Evolutionary conservation across 2,888 invertebrate species (phyloP).

Genomic region (Macroteleia sp.): DNA sequence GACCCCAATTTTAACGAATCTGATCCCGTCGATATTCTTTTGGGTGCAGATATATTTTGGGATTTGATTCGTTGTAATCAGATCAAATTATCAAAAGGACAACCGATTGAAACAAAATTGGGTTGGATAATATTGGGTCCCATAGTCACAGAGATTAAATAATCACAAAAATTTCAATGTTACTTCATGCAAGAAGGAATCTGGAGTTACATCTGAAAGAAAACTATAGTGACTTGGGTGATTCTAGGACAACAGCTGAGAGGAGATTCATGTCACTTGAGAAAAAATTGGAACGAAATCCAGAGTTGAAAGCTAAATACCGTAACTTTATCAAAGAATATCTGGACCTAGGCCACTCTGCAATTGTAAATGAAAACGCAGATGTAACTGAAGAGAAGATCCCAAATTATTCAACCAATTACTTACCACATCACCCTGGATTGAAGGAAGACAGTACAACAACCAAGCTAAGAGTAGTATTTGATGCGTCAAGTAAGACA

Average conservation of each 20-base stretch:
- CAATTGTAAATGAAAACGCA: neutral
- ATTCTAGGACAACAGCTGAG: constrained; percentile 48
- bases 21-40: constrained; percentile 7
- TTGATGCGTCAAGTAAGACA: constrained; percentile 41
- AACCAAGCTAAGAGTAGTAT: constrained; percentile 2
- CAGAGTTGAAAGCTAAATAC: constrained; percentile 22
- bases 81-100: neutral
- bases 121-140: constrained; percentile 14
- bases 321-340: constrained; percentile 45
- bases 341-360: constrained; percentile 31
- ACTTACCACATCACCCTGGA: constrained; percentile 21
- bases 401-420: neutral
- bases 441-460: constrained; percentile 9
- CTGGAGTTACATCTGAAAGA: constrained; percentile 32
- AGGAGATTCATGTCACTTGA: constrained; percentile 34
- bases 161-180: neutral
- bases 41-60: constrained; percentile 22
- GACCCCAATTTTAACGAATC: constrained; percentile 16
- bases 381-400: neutral
- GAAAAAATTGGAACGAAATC: constrained; percentile 19
- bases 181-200: neutral
- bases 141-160: neutral
- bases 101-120: constrained; percentile 10
- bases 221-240: constrained; percentile 30
- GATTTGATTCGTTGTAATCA: constrained; percentile 8